Base-by-base conservation (phyloP, 2,888 invertebrate species). In the Heteromurus nitidus region DNA sequence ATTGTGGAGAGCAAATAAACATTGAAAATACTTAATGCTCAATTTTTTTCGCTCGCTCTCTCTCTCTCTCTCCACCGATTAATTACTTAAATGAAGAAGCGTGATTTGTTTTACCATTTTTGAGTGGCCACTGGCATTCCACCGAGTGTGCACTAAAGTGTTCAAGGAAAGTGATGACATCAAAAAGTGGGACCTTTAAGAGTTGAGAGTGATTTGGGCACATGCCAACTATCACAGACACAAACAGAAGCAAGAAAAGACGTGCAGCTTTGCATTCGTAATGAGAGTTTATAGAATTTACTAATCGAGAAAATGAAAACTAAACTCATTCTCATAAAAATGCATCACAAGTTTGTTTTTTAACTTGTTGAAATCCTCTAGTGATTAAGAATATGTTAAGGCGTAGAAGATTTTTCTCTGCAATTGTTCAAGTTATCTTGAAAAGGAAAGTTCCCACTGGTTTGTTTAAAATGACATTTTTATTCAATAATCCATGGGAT, bases 181-280 rank as follows among this genome's bases (percentile, higher is more conserved):
- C n/a, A 13, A 36, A 36, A 36, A 13, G 36, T 36, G 36, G 13
- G 13, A 13, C 36, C 5, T 36, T 5, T 36, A 36, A 9, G 5
- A 13, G 36, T 5, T 36, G 36, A 20, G 42, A 7, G 26, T n/a
- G 22, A 24, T 24, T 58, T 22, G 42, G 28, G 67, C 67, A 47
- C 67, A 67, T 67, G 67, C 67, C 67, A 67, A 67, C 18, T 64
- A 64, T 36, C 64, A 31, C 5, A 67, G 13, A 36, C 5, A 13
- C 13, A 36, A 36, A 36, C 36, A 13, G 13, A 36, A 36, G 36
- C 13, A 36, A 36, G 13, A 36, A 36, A 5, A 13, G 5, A 36
- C 36, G 36, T 36, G 36, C 7, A 9, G 36, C 36, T 36, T n/a
- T n/a, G n/a, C n/a, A n/a, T n/a, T n/a, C n/a, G n/a, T n/a, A 36